Conservation (phyloP, 2,888 invertebrate genomes). For the Patella pellucida region DNA sequence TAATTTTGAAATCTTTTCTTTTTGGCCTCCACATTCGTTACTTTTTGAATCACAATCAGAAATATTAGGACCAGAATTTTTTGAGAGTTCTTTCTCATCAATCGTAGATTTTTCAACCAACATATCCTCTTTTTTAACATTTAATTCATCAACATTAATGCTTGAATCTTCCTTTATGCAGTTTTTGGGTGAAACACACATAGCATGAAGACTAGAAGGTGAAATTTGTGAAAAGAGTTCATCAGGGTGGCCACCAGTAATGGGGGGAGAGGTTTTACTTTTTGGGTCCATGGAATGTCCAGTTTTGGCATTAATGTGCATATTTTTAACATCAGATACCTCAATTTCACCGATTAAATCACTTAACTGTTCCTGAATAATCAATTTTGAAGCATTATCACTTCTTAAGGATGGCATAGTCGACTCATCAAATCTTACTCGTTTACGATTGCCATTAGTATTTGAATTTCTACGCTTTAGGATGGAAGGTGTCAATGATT, state of each 20-base stretch:
- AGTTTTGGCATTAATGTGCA: not conserved
- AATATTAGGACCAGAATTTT: too few relatives aligned
- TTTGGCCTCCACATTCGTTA: not conserved
- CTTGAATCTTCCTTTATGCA: not conserved
- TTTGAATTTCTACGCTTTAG: not conserved
- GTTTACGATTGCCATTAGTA: not conserved
- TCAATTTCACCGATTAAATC: not conserved
- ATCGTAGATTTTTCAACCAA: too few relatives aligned
- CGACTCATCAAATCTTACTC: not conserved
- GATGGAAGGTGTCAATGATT: not conserved
- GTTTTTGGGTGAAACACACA: constrained; percentile 38
- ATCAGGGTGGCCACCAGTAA: constrained; percentile 19
- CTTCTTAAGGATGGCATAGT: not conserved
- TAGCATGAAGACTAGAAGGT: constrained; percentile 39
- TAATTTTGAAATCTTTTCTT: not conserved
- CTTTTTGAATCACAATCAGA: not conserved
- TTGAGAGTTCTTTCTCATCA: too few relatives aligned
- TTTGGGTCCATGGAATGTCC: not conserved
- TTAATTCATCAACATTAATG: not conserved
- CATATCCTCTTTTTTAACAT: not conserved
- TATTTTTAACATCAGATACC: not conserved
- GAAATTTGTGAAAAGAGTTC: constrained; percentile 53
- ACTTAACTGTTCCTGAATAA: not conserved
- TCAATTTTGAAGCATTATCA: not conserved
- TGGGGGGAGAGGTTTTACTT: not conserved